phyloP scores from a whole-genome alignment of 37 sponge, comb jelly and placozoan species.

The Cliona cf. orientalis region DNA sequence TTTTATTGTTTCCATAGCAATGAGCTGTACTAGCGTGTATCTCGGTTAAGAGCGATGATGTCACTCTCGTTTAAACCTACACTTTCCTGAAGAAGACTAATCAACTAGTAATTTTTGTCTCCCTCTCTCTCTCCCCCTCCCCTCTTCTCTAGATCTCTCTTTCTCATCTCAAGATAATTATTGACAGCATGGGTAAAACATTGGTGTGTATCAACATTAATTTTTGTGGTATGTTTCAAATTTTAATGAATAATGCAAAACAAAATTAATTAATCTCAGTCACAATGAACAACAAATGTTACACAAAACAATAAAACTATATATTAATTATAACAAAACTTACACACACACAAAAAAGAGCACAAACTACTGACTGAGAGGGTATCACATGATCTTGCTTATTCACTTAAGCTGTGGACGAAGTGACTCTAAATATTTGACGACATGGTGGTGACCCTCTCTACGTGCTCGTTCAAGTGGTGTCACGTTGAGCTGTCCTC shows the following conservation, averaged over 20 bases:
- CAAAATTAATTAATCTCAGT: background rate
- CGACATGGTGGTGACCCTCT: no score
- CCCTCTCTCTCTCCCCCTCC: background rate
- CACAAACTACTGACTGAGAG: no score
- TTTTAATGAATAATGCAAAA: background rate
- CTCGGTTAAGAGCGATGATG: slow-evolving; percentile 58
- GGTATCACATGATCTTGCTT: no score
- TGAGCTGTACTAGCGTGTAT: slow-evolving; percentile 63
- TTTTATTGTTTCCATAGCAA: slow-evolving; percentile 38
- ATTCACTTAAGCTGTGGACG: no score
- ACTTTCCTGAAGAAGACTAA: slow-evolving; percentile 40
- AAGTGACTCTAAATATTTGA: no score
- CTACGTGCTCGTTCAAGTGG: no score
- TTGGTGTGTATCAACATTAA: no score
- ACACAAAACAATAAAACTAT: no score
- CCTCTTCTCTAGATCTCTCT: background rate
- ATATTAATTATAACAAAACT: no score
- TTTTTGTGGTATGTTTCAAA: background rate
- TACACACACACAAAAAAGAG: background rate
- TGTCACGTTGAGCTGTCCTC: no score
- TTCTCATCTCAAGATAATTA: no score
- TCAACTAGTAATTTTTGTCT: background rate
- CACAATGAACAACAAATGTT: background rate
- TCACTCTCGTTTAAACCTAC: slow-evolving; percentile 38
- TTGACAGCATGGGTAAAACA: no score